Conservation (phyloP, 2,113 vertebrate genomes). For the Chitala chitala region DNA sequence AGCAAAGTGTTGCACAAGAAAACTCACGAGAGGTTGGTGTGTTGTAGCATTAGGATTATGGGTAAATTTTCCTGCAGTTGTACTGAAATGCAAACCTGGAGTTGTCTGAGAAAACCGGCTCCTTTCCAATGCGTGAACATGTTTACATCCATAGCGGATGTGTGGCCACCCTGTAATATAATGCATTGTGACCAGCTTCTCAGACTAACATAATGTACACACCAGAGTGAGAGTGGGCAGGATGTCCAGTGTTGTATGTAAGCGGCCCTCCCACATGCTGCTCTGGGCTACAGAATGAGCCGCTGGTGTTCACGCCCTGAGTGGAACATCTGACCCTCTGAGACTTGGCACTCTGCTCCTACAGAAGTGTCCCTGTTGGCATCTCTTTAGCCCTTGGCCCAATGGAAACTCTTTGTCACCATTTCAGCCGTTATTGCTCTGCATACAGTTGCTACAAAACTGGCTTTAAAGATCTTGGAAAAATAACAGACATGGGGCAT, state of each 20-base stretch:
- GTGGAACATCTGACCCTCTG: conserved; percentile 38
- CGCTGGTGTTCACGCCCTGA: conserved; percentile 7
- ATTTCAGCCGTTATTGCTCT: conserved; percentile 20
- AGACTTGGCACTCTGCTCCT: conserved; percentile 19
- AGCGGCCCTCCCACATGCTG: background rate
- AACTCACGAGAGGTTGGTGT: too few species aligned
- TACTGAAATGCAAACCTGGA: too few species aligned
- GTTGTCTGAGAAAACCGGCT: too few species aligned
- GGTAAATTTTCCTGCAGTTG: too few species aligned
- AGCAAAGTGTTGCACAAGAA: too few species aligned
- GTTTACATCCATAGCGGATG: too few species aligned
- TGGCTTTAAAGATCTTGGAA: background rate
- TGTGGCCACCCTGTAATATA: too few species aligned
- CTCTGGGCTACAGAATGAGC: background rate
- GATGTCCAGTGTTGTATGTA: conserved; percentile 17
- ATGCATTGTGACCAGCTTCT: too few species aligned
- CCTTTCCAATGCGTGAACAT: too few species aligned
- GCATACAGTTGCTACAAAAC: background rate
- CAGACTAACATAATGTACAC: background rate
- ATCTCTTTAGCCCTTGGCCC: background rate
- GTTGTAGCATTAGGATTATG: too few species aligned
- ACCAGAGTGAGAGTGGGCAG: conserved; percentile 8
- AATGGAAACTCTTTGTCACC: conserved; percentile 21
- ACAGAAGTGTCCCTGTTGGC: conserved; percentile 34
- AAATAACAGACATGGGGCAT: too few species aligned